Percentiles rank a stretch among this genome's conserved stretches.
Evolutionary conservation across 2,888 invertebrate genomes (phyloP).

Genomic region (Rhamphomyia laevipes): DNA sequence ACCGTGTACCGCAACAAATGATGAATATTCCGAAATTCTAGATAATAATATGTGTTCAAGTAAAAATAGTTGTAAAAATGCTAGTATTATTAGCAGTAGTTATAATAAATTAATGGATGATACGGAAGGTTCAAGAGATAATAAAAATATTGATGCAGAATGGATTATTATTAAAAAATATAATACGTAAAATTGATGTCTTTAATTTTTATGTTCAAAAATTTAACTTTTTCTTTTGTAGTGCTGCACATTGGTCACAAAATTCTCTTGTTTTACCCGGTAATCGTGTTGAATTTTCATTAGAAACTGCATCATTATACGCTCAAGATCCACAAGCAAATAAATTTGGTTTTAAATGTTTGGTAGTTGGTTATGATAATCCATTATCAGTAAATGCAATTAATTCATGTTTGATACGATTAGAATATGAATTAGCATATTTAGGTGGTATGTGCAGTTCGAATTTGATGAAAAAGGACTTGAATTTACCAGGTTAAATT

Average conservation of each 20-base stretch:
- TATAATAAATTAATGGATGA: slow-evolving; percentile 20
- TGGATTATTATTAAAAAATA: slow-evolving; percentile 57
- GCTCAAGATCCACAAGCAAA: slow-evolving; percentile 76
- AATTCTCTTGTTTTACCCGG: slow-evolving; percentile 78
- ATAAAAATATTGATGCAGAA: slow-evolving; percentile 25
- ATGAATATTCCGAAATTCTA: slow-evolving; percentile 30
- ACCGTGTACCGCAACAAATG: slow-evolving; percentile 18
- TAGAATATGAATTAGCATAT: slow-evolving; percentile 84
- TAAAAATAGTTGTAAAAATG: slow-evolving; percentile 20
- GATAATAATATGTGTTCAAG: slow-evolving; percentile 28
- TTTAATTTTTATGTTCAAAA: not conserved
- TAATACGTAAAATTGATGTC: slow-evolving; percentile 42
- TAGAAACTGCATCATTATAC: slow-evolving; percentile 93
- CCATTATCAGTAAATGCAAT: slow-evolving; percentile 40
- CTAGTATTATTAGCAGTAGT: slow-evolving; percentile 25
- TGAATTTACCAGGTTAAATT: slow-evolving; percentile 46
- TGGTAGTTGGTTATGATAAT: slow-evolving; percentile 75
- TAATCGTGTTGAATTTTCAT: slow-evolving; percentile 85
- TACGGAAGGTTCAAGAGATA: slow-evolving; percentile 18
- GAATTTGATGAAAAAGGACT: slow-evolving; percentile 73
- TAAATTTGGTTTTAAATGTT: slow-evolving; percentile 67
- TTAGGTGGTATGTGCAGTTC: slow-evolving; percentile 86
- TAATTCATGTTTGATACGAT: slow-evolving; percentile 41
- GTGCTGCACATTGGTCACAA: slow-evolving; percentile 61
- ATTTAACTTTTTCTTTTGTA: slow-evolving; percentile 13